Percentiles rank a stretch among this genome's conserved stretches.
phyloP scores from a whole-genome alignment of 2,888 invertebrate genomes.

The Priocnemis perturbator region DNA sequence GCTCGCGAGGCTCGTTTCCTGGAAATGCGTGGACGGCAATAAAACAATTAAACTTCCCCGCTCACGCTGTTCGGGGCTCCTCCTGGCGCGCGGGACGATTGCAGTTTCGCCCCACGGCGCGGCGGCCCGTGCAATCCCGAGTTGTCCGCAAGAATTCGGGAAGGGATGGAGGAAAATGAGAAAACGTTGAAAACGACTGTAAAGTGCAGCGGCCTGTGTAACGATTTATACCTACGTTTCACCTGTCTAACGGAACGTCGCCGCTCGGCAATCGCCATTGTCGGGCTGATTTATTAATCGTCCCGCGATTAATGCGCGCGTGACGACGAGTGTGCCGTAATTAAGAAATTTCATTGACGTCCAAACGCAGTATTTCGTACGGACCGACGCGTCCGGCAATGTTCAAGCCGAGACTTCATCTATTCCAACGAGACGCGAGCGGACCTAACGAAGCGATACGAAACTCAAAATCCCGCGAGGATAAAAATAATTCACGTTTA shows the following conservation, averaged over 20 bases:
- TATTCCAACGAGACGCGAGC: no score
- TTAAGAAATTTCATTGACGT: no score
- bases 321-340: no score
- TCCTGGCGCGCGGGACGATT: conserved; percentile 6
- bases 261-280: conserved; percentile 31
- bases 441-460: not conserved
- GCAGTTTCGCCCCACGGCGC: conserved; percentile 17
- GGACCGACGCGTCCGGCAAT: not conserved
- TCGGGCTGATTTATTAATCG: conserved; percentile 42
- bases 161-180: not conserved
- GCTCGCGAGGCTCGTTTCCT: conserved; percentile 34
- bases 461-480: no score
- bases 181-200: conserved; percentile 10
- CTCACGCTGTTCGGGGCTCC: conserved; percentile 10
- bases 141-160: conserved; percentile 21
- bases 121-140: conserved; percentile 16
- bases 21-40: conserved; percentile 56
- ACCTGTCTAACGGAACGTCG: conserved; percentile 29
- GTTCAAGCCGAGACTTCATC: no score
- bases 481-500: no score
- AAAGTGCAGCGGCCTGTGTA: conserved; percentile 25
- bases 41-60: conserved; percentile 62
- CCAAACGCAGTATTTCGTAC: no score
- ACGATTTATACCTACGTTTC: conserved; percentile 10
- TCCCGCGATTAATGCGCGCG: not conserved